Conservation (phyloP, 2,797 vertebrate species). For the Falco concolor region DNA sequence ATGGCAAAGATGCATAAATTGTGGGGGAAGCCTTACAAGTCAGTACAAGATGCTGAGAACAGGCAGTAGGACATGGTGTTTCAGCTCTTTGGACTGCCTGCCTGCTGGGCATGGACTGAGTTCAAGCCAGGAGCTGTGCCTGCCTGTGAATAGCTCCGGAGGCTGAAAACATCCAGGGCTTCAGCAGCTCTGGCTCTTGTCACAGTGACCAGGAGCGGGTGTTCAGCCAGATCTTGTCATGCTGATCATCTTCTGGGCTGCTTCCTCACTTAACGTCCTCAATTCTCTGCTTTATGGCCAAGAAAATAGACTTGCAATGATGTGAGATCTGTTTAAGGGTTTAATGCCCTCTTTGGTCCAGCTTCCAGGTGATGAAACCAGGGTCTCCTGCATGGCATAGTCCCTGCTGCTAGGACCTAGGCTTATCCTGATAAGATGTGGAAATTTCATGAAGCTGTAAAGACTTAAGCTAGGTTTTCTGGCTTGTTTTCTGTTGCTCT, state of each 20-base stretch:
- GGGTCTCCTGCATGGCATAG: background rate
- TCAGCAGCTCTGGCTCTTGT: background rate
- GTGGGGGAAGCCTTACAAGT: background rate
- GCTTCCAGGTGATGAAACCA: background rate
- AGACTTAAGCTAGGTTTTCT: background rate
- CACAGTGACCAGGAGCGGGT: background rate
- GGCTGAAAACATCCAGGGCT: background rate
- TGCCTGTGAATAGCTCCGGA: background rate
- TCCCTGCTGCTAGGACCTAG: background rate
- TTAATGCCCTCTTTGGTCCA: background rate
- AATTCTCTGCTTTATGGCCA: background rate
- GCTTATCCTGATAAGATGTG: accelerated
- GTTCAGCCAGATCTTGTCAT: background rate
- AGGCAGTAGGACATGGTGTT: background rate
- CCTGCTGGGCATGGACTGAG: background rate
- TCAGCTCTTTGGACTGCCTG: background rate
- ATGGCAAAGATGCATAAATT: background rate
- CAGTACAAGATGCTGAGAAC: background rate
- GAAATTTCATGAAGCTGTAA: background rate
- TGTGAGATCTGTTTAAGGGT: background rate
- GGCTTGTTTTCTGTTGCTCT: background rate
- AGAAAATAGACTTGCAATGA: background rate
- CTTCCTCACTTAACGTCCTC: background rate
- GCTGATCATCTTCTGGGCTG: background rate
- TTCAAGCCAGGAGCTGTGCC: background rate